Percentiles rank a stretch among this genome's conserved stretches.
Evolutionary conservation across 2,113 vertebrate species (phyloP).

Genomic region (Apodemus sylvaticus): DNA sequence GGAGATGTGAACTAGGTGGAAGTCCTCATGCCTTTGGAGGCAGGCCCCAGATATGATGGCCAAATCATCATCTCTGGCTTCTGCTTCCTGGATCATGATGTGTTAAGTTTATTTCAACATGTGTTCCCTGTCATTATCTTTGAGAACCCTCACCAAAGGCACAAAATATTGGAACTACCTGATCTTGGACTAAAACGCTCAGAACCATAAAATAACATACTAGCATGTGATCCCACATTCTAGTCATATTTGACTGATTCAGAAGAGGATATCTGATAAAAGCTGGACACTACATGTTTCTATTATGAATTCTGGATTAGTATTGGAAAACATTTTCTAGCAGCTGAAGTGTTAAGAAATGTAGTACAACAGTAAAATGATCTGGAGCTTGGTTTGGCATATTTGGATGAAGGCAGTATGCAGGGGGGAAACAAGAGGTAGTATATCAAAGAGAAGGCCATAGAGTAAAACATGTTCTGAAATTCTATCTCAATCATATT

Average conservation of each 20-base stretch:
- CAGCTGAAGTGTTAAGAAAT: not conserved
- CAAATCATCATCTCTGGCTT: not conserved
- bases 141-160: not conserved
- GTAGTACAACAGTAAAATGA: not conserved
- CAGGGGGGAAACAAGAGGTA: not conserved
- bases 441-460: not conserved
- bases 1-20: not conserved
- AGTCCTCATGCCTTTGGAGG: not conserved
- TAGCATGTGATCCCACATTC: not conserved
- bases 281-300: not conserved
- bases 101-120: not conserved
- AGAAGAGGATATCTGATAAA: not conserved
- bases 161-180: not conserved
- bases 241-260: not conserved
- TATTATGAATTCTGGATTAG: not conserved
- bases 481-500: not conserved
- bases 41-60: not conserved
- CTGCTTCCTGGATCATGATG: not conserved
- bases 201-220: not conserved
- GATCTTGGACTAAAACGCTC: not conserved
- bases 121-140: not conserved
- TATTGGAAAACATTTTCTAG: not conserved
- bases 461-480: not conserved
- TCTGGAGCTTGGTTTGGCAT: not conserved
- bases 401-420: not conserved